Conservation (phyloP, 2,888 invertebrate genomes). For the Phoronis australis region DNA sequence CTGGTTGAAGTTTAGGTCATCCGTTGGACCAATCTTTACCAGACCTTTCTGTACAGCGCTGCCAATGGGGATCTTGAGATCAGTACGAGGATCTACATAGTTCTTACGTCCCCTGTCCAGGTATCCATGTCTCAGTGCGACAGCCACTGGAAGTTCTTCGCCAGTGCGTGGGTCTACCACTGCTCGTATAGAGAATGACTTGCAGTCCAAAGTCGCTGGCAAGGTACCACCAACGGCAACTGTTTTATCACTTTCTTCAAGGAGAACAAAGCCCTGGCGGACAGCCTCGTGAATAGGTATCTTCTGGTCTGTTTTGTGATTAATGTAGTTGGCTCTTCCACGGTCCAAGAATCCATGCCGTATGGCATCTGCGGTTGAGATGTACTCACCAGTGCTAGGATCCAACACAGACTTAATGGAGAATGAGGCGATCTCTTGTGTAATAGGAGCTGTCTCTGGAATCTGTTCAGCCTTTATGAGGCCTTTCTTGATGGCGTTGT, state of each 20-base stretch:
- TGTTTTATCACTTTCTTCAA: neutral
- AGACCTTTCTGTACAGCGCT: conserved; percentile 20
- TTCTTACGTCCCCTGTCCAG: conserved; percentile 26
- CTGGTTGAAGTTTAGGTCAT: conserved; percentile 5
- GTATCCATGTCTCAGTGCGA: conserved; percentile 29
- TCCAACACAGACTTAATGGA: conserved; percentile 60
- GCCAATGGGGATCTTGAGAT: conserved; percentile 16
- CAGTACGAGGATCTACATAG: conserved; percentile 15
- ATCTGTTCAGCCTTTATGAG: conserved; percentile 29
- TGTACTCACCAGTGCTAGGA: conserved; percentile 63
- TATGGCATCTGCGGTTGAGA: conserved; percentile 34
- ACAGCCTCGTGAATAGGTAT: conserved; percentile 69
- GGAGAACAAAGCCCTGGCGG: conserved; percentile 60
- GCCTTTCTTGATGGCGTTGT: conserved; percentile 54
- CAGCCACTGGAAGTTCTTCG: conserved; percentile 30
- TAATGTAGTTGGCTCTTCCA: conserved; percentile 52
- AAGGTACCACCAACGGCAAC: neutral
- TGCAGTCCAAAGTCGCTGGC: conserved; percentile 2
- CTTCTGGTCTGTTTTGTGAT: conserved; percentile 44
- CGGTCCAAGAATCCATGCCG: conserved; percentile 35
- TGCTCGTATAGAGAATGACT: conserved; percentile 21
- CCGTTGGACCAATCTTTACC: conserved; percentile 10
- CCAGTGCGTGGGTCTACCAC: conserved; percentile 74
- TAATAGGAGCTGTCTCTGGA: conserved; percentile 7
- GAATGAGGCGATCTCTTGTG: conserved; percentile 18